Conservation (phyloP, 2,888 invertebrate genomes). For the Pocota personata region DNA sequence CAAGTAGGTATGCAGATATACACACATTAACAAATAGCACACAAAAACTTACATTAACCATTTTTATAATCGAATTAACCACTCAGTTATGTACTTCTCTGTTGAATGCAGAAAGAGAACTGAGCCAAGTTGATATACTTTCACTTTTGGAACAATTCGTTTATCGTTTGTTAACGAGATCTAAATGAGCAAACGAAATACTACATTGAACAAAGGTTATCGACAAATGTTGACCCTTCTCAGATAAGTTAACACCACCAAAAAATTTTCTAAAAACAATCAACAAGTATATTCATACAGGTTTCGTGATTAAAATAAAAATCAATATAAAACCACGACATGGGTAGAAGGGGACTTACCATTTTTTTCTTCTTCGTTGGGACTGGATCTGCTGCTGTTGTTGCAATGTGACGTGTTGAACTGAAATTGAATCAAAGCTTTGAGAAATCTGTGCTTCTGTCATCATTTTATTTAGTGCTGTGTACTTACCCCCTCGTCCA, state of each 20-base stretch:
- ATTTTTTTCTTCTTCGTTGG: slow-evolving; percentile 57
- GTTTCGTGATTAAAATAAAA: slow-evolving; percentile 14
- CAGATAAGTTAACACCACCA: not conserved
- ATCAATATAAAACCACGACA: slow-evolving; percentile 56
- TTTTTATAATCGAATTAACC: not conserved
- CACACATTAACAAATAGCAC: not conserved
- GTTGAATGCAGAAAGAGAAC: not conserved
- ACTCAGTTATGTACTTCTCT: not conserved
- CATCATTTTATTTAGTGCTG: slow-evolving; percentile 8
- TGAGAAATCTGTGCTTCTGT: slow-evolving; percentile 22
- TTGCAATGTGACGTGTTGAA: slow-evolving; percentile 47
- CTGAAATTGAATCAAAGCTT: slow-evolving; percentile 50
- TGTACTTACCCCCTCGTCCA: slow-evolving; percentile 51
- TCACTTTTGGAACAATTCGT: slow-evolving; percentile 12
- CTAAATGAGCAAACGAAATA: slow-evolving; percentile 3
- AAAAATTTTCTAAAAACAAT: not conserved
- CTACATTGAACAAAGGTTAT: slow-evolving; percentile 40
- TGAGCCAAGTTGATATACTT: not conserved
- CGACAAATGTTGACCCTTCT: slow-evolving; percentile 28
- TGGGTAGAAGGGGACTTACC: slow-evolving; percentile 45
- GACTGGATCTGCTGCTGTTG: not conserved
- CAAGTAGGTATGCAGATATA: too few species aligned
- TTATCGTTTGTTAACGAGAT: not conserved
- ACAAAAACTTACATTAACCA: slow-evolving; percentile 12
- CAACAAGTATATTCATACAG: slow-evolving; percentile 35